phyloP scores from a whole-genome alignment of 2,113 vertebrate genomes.

The Callorhinus ursinus region DNA sequence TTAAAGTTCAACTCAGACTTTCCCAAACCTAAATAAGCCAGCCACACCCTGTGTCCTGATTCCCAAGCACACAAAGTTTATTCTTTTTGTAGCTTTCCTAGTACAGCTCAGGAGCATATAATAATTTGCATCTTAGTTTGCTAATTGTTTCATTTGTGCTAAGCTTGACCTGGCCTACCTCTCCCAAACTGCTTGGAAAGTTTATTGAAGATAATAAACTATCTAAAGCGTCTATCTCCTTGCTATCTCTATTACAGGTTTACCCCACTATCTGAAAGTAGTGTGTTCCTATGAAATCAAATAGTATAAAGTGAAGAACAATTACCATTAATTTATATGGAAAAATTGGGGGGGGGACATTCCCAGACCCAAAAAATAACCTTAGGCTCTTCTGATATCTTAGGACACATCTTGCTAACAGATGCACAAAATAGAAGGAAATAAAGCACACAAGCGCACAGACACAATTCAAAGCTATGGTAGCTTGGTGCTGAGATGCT shows the following conservation, averaged over 20 bases:
- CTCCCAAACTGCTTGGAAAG: not conserved
- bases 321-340: not conserved
- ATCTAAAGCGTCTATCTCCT: not conserved
- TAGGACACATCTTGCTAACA: not conserved
- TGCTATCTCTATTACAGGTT: not conserved
- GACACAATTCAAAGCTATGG: not conserved
- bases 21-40: not conserved
- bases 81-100: not conserved
- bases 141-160: not conserved
- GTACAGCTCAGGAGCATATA: not conserved
- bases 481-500: not conserved
- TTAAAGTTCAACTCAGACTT: not conserved
- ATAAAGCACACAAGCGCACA: not conserved
- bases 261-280: not conserved
- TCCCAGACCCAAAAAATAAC: not conserved
- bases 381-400: not conserved
- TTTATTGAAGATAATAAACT: not conserved
- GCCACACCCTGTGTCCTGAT: not conserved
- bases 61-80: not conserved
- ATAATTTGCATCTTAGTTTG: constrained; percentile 15
- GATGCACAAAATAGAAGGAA: not conserved
- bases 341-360: not conserved
- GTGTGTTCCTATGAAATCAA: not conserved
- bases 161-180: not conserved
- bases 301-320: not conserved